Conservation (phyloP, 2,113 vertebrate species). For the Ptilonorhynchus violaceus region DNA sequence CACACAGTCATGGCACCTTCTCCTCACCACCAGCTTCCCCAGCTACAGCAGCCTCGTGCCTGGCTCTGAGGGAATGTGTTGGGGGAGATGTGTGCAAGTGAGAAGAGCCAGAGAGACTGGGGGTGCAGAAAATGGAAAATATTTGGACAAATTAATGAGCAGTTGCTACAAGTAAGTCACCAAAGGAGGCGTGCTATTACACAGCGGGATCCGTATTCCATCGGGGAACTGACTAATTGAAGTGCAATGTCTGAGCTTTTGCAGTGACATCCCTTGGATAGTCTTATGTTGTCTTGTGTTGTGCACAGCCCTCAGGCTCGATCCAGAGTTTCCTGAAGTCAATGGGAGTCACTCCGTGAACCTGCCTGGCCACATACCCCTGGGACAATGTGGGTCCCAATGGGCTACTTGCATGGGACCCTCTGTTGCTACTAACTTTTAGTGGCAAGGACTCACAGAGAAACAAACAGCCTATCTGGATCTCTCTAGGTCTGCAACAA, state of each 20-base stretch:
- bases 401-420: not conserved
- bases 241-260: not conserved
- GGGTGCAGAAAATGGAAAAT: not conserved
- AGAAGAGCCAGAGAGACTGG: not conserved
- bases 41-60: not conserved
- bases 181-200: not conserved
- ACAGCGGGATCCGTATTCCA: not conserved
- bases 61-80: not conserved
- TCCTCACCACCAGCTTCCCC: not conserved
- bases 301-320: not conserved
- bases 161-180: not conserved
- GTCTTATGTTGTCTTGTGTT: accelerated
- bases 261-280: not conserved
- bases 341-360: not conserved
- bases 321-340: not conserved
- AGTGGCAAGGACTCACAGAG: not conserved
- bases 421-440: not conserved
- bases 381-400: not conserved
- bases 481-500: not conserved
- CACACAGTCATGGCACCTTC: not conserved
- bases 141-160: not conserved
- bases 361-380: not conserved
- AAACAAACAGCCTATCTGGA: not conserved
- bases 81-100: not conserved
- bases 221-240: not conserved